These are phyloP conservation scores for Sinelater perroti DNA, from an alignment of 2,888 invertebrate species.

Conservation along the genomic window DNA sequence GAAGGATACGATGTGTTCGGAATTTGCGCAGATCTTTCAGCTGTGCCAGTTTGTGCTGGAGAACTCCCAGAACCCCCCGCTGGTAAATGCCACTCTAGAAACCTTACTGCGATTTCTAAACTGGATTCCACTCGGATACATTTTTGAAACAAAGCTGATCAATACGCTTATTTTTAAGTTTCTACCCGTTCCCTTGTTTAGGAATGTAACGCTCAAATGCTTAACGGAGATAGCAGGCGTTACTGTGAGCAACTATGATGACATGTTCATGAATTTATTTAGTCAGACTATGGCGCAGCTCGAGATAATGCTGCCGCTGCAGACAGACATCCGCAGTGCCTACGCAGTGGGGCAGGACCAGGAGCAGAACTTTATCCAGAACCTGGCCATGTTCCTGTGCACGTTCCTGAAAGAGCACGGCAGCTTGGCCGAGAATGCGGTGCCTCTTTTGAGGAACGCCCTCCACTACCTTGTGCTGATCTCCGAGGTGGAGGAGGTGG, in stretches of 20 bases:
- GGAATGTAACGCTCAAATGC: conserved; percentile 98
- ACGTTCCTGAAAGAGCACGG: conserved; percentile 97
- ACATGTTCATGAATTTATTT: conserved; percentile 90
- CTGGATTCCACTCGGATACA: conserved; percentile 99
- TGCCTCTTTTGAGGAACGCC: conserved; percentile 81
- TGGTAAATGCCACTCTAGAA: conserved; percentile 95
- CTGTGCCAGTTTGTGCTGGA: conserved; percentile 98
- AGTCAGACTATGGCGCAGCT: conserved; percentile 92
- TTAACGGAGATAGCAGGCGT: conserved; percentile 97
- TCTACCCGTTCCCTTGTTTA: conserved; percentile 95
- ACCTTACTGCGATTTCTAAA: conserved; percentile 96
- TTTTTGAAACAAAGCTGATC: conserved; percentile 98
- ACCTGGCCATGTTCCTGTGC: conserved; percentile 95
- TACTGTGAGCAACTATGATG: conserved; percentile 88
- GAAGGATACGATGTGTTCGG: conserved; percentile 99
- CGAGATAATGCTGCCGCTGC: conserved; percentile 89
- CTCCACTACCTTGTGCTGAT: conserved; percentile 88
- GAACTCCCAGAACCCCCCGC: conserved; percentile 95
- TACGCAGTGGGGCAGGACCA: conserved; percentile 94
- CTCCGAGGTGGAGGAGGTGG: conserved; percentile 98
- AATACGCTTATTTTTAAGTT: conserved; percentile 95
- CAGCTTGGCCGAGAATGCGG: conserved; percentile 83
- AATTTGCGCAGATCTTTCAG: conserved; percentile 98
- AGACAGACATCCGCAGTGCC: conserved; percentile 92
- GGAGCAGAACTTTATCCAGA: conserved; percentile 99